Percentiles rank a stretch among this genome's conserved stretches.
These are phyloP conservation scores for Asarcornis scutulata DNA, from an alignment of 2,113 vertebrate genomes.

Conservation along the genomic window DNA sequence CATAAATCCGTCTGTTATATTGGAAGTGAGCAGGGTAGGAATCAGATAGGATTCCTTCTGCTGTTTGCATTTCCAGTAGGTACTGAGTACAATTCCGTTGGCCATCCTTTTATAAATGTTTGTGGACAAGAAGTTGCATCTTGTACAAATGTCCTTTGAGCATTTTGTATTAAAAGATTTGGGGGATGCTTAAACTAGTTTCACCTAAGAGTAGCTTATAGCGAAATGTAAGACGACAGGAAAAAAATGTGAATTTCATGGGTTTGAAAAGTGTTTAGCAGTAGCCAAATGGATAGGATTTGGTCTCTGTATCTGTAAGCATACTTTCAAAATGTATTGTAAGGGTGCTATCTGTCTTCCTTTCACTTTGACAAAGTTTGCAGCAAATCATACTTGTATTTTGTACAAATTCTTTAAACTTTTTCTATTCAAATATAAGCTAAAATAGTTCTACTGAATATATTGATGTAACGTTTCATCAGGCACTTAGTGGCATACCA, in stretches of 20 bases:
- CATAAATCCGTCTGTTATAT: not conserved
- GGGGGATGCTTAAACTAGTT: not conserved
- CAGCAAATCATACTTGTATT: not conserved
- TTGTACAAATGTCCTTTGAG: not conserved
- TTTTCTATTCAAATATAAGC: not conserved
- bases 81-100: not conserved
- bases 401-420: not conserved
- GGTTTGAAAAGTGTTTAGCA: not conserved
- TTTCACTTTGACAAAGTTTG: not conserved
- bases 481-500: not conserved
- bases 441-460: not conserved
- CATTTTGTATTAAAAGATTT: not conserved
- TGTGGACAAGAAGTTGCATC: not conserved
- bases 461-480: not conserved
- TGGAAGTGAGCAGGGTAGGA: rapidly evolving
- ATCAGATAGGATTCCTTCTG: not conserved
- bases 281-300: not conserved
- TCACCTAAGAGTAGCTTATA: not conserved
- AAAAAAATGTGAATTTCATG: not conserved
- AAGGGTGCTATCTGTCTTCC: not conserved
- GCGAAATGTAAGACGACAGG: not conserved
- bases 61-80: no score
- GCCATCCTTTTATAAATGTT: not conserved
- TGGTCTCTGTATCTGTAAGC: not conserved
- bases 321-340: not conserved